Percentiles rank a stretch among this genome's conserved stretches.
These are phyloP conservation scores for Drosophila mauritiana DNA, from an alignment of 1,140 invertebrate genomes.

Conservation along the genomic window DNA sequence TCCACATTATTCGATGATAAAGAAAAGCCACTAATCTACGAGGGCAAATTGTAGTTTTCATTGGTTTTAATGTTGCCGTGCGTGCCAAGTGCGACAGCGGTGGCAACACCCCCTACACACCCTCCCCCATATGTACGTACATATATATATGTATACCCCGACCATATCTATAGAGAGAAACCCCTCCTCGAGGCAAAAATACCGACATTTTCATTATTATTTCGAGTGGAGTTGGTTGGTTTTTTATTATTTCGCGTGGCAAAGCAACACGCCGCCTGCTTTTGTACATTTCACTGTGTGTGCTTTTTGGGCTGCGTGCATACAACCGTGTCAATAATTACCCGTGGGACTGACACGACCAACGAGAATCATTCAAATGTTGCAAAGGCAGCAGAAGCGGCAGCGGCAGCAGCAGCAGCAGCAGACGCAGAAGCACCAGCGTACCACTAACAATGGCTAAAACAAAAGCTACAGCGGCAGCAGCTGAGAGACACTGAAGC, in stretches of 20 bases:
- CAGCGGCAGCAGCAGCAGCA: neutral
- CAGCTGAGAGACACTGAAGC: constrained; percentile 45
- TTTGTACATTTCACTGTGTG: constrained; percentile 48
- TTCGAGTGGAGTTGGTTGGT: constrained; percentile 60
- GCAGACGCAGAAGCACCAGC: constrained; percentile 8
- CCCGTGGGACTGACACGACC: constrained; percentile 84
- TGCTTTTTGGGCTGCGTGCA: constrained; percentile 81
- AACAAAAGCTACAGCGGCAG: constrained; percentile 63
- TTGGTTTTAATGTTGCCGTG: constrained; percentile 78
- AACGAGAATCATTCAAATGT: constrained; percentile 83
- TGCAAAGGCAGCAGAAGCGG: constrained; percentile 64
- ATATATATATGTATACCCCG: neutral
- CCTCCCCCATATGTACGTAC: neutral
- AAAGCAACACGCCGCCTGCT: constrained; percentile 62
- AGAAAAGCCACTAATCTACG: constrained; percentile 68
- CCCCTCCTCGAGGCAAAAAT: constrained; percentile 47
- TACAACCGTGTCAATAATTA: constrained; percentile 85
- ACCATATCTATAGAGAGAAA: constrained; percentile 14
- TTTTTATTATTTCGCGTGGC: constrained; percentile 74
- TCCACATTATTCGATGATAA: constrained; percentile 60
- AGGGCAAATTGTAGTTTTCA: constrained; percentile 80
- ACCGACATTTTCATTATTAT: constrained; percentile 83
- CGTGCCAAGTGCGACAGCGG: constrained; percentile 70
- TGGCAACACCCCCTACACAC: constrained; percentile 41
- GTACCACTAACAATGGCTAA: constrained; percentile 75